Evolutionary conservation across 2,888 invertebrate species (phyloP), one percentile per base, ranked within the genome.

Genomic region (Lepidocyrtinus sp.): DNA sequence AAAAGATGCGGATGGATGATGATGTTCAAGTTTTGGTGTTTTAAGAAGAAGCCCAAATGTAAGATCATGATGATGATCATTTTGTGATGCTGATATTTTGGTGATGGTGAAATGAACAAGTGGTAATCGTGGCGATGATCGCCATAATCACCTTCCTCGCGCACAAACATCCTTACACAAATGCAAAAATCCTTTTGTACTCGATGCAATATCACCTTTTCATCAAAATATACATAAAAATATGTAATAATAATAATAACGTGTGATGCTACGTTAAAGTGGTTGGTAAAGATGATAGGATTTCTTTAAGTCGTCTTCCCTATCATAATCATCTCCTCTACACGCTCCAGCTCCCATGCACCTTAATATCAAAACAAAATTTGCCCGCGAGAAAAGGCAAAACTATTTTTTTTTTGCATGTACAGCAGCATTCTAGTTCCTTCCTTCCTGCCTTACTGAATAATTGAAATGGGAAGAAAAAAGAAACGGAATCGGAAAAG

Each of bases 1-100:
- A 80, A 75, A 80, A 80, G 80, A 80, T 80, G 80, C 67, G 80
- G 80, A 80, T 80, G 75, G 80, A 80, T 79, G 79, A 78, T 77
- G 77, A 65, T 78, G 76, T 62, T 75, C 69, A 75, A 75, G 75
- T 75, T 75, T n/a, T 62, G 68, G 61, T 69, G 45, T 21, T 50
- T 65, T 22, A 59, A 59, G 21, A 59, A 15, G 59, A 59, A 22
- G n/a, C n/a, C n/a, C n/a, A n/a, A n/a, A n/a, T n/a, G n/a, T n/a
- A n/a, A n/a, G 69, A 24, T 62, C 65, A 70, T 71, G 67, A 67
- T 2, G 26, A 59, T 72, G 78, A 69, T 72, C 45, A 75, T n/a
- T n/a, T n/a, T n/a, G n/a, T n/a, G n/a, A n/a, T 55, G 75, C 26
- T 64, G 69, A 76, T 68, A 62, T 50, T 36, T 22, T 69, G 67